phyloP scores from a whole-genome alignment of 2,113 vertebrate species.

The Neotoma lepida region DNA sequence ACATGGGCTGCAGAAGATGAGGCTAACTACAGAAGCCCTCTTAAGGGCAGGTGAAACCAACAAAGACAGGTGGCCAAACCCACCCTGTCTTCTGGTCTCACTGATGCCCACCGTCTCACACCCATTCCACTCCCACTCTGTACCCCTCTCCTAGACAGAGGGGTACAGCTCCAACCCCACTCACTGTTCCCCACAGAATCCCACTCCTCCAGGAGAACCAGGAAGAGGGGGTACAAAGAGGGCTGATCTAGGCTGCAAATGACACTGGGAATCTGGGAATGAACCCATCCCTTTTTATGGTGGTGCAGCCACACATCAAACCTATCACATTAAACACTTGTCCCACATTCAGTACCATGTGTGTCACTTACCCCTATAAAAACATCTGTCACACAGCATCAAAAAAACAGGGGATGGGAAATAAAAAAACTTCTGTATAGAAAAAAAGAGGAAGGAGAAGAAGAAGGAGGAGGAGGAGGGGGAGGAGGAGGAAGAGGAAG shows the following conservation, averaged over 20 bases:
- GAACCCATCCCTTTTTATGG: background rate
- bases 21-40: background rate
- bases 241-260: background rate
- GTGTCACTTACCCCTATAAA: background rate
- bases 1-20: background rate
- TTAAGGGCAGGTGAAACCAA: background rate
- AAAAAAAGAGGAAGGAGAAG: too few relatives aligned
- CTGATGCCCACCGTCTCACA: background rate
- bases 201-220: background rate
- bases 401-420: background rate
- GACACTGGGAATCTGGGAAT: background rate
- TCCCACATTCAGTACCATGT: too few relatives aligned
- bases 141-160: background rate
- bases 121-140: fast-evolving
- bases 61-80: background rate
- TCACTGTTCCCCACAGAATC: background rate
- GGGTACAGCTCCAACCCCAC: background rate
- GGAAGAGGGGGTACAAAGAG: background rate
- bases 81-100: background rate
- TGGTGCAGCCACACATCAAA: background rate
- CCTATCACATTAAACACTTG: background rate
- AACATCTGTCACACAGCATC: background rate
- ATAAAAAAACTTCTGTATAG: background rate
- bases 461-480: too few relatives aligned
- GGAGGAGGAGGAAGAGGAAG: too few relatives aligned